Evolutionary conservation across 2,113 vertebrate species (phyloP).

Genomic region (Trematocara zebra): DNA sequence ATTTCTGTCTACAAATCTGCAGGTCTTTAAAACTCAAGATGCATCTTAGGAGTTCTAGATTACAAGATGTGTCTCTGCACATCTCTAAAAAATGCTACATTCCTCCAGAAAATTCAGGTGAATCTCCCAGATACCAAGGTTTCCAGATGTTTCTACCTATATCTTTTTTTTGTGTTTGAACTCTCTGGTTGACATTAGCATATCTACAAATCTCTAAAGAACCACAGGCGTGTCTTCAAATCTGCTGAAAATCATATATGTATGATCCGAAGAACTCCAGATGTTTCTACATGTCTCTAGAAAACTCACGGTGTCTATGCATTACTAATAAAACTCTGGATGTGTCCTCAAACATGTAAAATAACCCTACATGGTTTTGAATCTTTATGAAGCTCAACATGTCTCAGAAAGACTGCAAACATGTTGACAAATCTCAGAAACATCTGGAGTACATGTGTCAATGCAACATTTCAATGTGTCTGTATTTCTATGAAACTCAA

Average conservation of each 20-base stretch:
- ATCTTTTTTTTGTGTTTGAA: neutral
- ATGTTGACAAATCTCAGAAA: neutral
- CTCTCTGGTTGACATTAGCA: neutral
- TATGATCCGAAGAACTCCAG: neutral
- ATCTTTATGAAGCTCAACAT: neutral
- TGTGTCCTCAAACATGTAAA: neutral
- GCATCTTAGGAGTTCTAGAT: neutral
- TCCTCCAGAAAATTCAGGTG: neutral
- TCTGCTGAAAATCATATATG: neutral
- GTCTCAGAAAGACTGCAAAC: neutral
- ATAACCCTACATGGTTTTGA: neutral
- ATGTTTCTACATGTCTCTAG: neutral
- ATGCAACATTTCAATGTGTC: neutral
- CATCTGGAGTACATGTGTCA: neutral
- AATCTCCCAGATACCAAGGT: neutral
- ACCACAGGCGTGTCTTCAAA: neutral
- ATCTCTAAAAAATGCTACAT: neutral
- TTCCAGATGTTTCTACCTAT: neutral
- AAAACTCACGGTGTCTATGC: neutral
- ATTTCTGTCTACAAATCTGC: neutral
- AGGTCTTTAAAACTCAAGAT: neutral
- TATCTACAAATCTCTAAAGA: neutral
- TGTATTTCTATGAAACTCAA: neutral
- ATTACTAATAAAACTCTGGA: neutral
- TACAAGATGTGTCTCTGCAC: neutral